Conservation (phyloP, 2,797 vertebrate species). For the Epinephelus malabaricus region DNA sequence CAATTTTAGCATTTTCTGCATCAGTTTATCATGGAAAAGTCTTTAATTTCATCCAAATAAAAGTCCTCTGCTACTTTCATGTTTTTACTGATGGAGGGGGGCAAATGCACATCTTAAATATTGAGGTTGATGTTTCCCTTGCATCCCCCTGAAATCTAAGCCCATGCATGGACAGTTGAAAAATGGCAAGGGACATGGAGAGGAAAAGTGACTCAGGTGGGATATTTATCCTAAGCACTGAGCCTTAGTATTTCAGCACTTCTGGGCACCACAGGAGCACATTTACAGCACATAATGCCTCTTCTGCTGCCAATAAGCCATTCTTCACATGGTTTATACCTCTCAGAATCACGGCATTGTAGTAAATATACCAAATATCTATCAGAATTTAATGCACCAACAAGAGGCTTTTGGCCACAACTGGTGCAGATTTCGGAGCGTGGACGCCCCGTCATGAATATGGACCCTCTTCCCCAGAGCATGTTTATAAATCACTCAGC, state of each 20-base stretch:
- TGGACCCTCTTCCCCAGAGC: slow-evolving; percentile 55
- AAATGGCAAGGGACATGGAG: neutral
- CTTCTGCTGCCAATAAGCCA: slow-evolving; percentile 22
- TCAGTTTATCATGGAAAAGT: no score
- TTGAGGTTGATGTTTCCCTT: no score
- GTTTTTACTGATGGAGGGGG: no score
- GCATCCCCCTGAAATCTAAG: no score
- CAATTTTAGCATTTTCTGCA: no score
- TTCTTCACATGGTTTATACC: neutral
- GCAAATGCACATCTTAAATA: no score
- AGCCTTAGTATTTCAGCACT: slow-evolving; percentile 4
- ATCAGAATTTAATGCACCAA: slow-evolving; percentile 16
- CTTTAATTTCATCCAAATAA: no score
- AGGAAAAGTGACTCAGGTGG: neutral
- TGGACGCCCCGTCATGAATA: slow-evolving; percentile 59
- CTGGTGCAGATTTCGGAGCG: slow-evolving; percentile 13
- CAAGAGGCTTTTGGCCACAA: slow-evolving; percentile 14
- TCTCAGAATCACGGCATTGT: neutral
- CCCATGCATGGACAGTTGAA: neutral
- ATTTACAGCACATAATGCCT: slow-evolving; percentile 16
- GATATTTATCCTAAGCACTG: slow-evolving; percentile 1
- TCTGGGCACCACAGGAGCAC: slow-evolving; percentile 4
- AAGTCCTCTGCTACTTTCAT: no score
- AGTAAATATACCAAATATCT: slow-evolving; percentile 8
- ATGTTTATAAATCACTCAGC: slow-evolving; percentile 73